Evolutionary conservation across 92 coral and sea anemone species (phyloP), one percentile per base, ranked within the genome.

Genomic region (Porites rus): DNA sequence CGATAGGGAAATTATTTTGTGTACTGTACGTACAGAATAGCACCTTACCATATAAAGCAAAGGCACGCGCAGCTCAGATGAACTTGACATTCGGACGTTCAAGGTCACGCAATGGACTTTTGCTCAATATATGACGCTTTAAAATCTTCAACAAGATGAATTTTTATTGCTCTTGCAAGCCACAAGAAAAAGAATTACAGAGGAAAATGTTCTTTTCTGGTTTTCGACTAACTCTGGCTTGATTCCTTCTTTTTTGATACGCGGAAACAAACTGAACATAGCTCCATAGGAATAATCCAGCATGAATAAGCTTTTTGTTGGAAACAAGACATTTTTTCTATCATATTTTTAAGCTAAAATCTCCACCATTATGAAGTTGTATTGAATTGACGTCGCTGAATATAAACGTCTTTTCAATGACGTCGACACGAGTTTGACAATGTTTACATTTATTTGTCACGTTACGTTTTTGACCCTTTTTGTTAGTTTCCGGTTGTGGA

Each of bases 11-110:
- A 38, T 58, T 1, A 28, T 61, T 53, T 56, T 28, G 10, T 20
- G 17, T 22, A 20, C 43, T 8, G 46, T 1, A 12, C 51, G 7
- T 13, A 21, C 75, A 67, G 22, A 31, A 38, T 24, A 21, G 51
- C 7, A 50, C 9, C 16, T 79, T 51, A 51, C 74, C 51, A 51
- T 65, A 66, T 79, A 56, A 24, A 68, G 68, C 50, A 25, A 68
- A 31, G 76, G 85, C 76, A 80, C 46, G 46, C 46, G 46, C 46
- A 38, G 6, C 46, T 38, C 7, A 4, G 46, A 28, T 38, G 61
- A 80, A 80, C 38, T 69, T 65, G 51, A 51, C 76, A 69, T 13
- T 65, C 66, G 73, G 65, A 72, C 58, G 54, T 79, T n/a, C 14
- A 68, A 68, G 85, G 85, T 69, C 85, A 69, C 10, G 53, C 43